Evolutionary conservation across 2,888 invertebrate genomes (phyloP).

Genomic region (Sylvicola cinctus): DNA sequence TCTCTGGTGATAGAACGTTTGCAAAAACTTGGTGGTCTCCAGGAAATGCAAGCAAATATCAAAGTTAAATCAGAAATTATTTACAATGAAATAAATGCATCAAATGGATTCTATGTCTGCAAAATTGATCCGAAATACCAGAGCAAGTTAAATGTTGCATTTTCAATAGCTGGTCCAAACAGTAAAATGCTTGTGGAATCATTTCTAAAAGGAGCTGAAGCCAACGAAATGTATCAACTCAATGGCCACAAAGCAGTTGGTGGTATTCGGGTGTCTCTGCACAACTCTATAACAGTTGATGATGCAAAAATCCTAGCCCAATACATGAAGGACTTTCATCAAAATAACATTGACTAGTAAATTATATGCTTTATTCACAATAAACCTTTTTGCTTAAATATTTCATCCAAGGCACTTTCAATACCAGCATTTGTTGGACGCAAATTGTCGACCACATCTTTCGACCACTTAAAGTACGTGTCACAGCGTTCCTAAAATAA

Average conservation of each 20-base stretch:
- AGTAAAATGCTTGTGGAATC: slow-evolving; percentile 40
- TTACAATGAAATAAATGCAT: slow-evolving; percentile 63
- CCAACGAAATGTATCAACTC: slow-evolving; percentile 59
- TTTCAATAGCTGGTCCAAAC: slow-evolving; percentile 41
- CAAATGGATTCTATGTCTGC: slow-evolving; percentile 69
- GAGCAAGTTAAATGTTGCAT: slow-evolving; percentile 84
- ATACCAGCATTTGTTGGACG: slow-evolving; percentile 36
- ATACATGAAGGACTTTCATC: slow-evolving; percentile 66
- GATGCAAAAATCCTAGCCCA: slow-evolving; percentile 55
- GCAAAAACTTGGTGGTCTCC: slow-evolving; percentile 61
- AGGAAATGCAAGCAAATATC: slow-evolving; percentile 53
- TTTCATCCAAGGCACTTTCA: slow-evolving; percentile 32
- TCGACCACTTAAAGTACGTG: slow-evolving; percentile 49
- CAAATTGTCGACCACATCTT: slow-evolving; percentile 40
- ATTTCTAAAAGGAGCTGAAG: slow-evolving; percentile 66
- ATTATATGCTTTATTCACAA: slow-evolving; percentile 2
- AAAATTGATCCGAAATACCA: slow-evolving; percentile 46
- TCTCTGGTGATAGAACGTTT: slow-evolving; percentile 88
- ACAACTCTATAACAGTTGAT: slow-evolving; percentile 75
- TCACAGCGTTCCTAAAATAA: slow-evolving; percentile 27
- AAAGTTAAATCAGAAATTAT: slow-evolving; percentile 51
- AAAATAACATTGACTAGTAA: slow-evolving; percentile 10
- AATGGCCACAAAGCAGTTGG: slow-evolving; percentile 95
- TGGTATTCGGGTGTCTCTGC: slow-evolving; percentile 84
- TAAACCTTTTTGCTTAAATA: slow-evolving; percentile 24